These are phyloP conservation scores for Anguilla anguilla DNA, from an alignment of 2,797 vertebrate genomes.

Conservation along the genomic window DNA sequence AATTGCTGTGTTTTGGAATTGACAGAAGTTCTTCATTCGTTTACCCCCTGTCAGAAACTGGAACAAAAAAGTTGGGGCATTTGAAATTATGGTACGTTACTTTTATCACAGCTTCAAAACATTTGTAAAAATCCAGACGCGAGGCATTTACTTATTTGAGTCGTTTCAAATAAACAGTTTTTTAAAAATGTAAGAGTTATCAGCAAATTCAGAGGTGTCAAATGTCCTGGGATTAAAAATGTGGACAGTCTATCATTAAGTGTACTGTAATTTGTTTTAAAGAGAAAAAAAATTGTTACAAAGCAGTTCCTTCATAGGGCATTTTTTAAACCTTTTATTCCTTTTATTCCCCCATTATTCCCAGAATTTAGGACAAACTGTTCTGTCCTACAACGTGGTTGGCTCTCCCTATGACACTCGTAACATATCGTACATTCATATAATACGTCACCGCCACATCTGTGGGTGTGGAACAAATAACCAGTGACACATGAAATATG, in stretches of 20 bases:
- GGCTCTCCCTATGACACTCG: slow-evolving; percentile 15
- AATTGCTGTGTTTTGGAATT: neutral
- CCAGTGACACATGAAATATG: neutral
- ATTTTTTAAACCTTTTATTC: neutral
- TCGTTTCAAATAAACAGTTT: neutral
- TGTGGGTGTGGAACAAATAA: neutral
- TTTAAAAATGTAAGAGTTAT: neutral
- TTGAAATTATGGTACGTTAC: neutral
- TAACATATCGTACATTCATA: neutral
- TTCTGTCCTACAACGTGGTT: neutral
- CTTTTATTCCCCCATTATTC: neutral
- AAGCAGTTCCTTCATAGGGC: neutral
- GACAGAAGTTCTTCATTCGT: neutral
- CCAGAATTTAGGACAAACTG: slow-evolving; percentile 16
- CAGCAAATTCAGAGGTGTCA: neutral
- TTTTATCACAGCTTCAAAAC: neutral
- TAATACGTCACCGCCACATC: neutral
- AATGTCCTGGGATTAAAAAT: neutral
- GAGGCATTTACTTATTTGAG: neutral
- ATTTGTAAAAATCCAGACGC: neutral
- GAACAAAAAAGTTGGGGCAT: neutral
- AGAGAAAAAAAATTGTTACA: neutral
- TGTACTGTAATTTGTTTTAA: neutral
- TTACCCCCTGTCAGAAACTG: neutral
- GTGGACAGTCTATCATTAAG: neutral